Conservation (phyloP, 2,113 vertebrate species). For the Scomber colias region DNA sequence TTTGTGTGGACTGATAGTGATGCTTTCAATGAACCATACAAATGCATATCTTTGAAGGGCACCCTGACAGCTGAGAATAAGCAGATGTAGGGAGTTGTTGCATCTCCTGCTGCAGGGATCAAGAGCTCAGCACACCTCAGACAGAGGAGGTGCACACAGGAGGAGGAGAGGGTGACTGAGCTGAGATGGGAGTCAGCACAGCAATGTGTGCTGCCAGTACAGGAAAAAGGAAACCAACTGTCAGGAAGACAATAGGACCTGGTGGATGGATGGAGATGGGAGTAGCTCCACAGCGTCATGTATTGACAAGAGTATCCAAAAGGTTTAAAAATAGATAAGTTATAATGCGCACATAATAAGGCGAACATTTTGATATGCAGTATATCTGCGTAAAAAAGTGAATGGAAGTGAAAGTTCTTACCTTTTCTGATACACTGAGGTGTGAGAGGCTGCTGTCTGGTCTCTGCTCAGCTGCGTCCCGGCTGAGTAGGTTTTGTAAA, state of each 20-base stretch:
- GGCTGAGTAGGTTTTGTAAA: constrained; percentile 78
- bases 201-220: constrained; percentile 59
- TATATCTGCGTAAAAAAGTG: neutral
- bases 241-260: constrained; percentile 72
- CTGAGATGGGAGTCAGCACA: constrained; percentile 43
- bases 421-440: constrained; percentile 82
- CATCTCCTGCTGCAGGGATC: constrained; percentile 21
- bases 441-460: constrained; percentile 66
- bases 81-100: constrained; percentile 32
- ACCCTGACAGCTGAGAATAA: constrained; percentile 23
- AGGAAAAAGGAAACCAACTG: constrained; percentile 82
- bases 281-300: constrained; percentile 39
- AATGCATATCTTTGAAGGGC: too few species aligned
- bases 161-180: constrained; percentile 10
- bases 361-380: neutral
- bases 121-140: constrained; percentile 10
- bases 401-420: constrained; percentile 41
- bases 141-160: neutral
- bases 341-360: neutral
- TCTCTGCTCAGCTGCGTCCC: constrained; percentile 76
- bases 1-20: neutral
- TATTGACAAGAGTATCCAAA: constrained; percentile 13
- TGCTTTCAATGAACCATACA: neutral
- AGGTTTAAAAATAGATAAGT: neutral
- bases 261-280: constrained; percentile 71